These are phyloP conservation scores for Chaetura pelagica DNA, from an alignment of 2,113 vertebrate species.

Conservation along the genomic window DNA sequence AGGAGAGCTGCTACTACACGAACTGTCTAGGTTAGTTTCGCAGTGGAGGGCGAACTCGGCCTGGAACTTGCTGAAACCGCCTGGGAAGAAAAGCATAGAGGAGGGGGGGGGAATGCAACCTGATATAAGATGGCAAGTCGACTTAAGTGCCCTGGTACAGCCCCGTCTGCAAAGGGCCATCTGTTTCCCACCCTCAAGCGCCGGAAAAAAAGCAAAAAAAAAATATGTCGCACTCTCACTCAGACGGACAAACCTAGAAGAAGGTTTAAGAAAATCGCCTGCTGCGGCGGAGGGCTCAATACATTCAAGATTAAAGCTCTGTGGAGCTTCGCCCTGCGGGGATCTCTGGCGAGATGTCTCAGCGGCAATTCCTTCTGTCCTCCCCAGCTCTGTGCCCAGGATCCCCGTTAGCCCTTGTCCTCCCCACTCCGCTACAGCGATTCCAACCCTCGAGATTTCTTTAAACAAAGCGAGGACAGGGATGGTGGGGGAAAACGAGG, in stretches of 20 bases:
- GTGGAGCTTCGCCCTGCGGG: neutral
- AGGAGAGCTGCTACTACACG: conserved; percentile 85
- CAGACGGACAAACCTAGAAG: neutral
- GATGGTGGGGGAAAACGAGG: neutral
- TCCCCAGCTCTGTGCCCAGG: neutral
- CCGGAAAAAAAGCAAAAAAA: neutral
- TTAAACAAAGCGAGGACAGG: neutral
- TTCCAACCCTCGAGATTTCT: neutral
- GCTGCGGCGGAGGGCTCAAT: neutral
- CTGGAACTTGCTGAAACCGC: conserved; percentile 95
- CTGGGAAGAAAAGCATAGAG: conserved; percentile 67
- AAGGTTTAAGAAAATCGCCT: neutral
- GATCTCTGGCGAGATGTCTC: neutral
- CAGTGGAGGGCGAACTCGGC: conserved; percentile 89
- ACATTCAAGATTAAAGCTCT: neutral
- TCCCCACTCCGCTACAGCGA: neutral
- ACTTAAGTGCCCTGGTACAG: neutral
- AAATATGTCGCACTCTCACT: neutral
- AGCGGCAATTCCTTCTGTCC: neutral
- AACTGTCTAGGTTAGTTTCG: conserved; percentile 91
- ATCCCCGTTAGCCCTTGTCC: neutral
- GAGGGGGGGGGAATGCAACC: neutral
- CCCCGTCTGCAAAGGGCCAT: neutral
- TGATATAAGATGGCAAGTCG: neutral
- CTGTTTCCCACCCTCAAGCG: neutral